Base-by-base conservation (phyloP, 2,113 vertebrate genomes). In the Cinclus mexicanus region DNA sequence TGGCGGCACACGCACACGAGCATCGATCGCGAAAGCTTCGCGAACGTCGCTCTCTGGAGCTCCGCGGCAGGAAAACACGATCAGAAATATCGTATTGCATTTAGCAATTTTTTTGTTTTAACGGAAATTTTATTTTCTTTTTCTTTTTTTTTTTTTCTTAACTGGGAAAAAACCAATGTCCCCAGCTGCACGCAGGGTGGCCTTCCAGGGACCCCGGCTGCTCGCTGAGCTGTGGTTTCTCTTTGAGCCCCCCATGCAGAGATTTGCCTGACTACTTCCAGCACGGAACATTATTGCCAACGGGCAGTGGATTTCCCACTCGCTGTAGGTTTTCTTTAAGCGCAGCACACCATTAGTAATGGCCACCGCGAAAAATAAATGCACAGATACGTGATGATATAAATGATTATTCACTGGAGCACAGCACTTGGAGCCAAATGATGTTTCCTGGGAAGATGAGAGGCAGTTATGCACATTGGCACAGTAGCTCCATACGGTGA, bases 401-500 rank as follows among this genome's bases (percentile, higher is more conserved):
- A 65, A 77, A 47, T 6, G 68, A 60, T 67, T 49, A 26, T 65
- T 83, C 79, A 46, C 47, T 35, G 63, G 47, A 70, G 79, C 37
- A 1, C 7, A 1, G 60, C 74, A 23, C 26, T 20, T 1, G 0
- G 50, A 85, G 87, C 83, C 87, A 89, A 95, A 78, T 2, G 63
- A 28, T 55, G 78, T 42, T 87, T 79, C 90, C 91, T 39, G 68
- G 19, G 75, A 64, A 77, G 92, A 88, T 7, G 42, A 75, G 79
- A 80, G 60, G 79, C 47, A 16, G 65, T 74, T n/a, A 53, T 2
- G 35, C 41, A 76, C 84, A 5, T 8, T 53, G 91, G 87, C 89
- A 50, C 42, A 0, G 33, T 8, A 37, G 29, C 47, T 41, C 67
- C 35, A 2, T 12, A 35, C 23, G 2, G 29, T 0, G 2, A 76